Conservation (phyloP, 2,113 vertebrate genomes). For the Gobiocypris rarus region DNA sequence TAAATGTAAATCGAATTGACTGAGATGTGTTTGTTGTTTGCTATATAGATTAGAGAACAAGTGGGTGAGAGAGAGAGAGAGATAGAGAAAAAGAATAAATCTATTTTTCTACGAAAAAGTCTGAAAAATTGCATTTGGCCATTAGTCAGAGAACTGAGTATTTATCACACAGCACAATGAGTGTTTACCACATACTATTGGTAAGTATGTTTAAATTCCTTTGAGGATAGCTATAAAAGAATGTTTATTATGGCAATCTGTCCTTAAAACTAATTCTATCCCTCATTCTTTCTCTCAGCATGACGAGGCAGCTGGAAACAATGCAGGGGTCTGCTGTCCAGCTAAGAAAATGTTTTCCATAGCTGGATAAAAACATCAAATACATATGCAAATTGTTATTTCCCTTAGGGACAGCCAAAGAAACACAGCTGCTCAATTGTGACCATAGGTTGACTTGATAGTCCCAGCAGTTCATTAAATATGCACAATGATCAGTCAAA, state of each 20-base stretch:
- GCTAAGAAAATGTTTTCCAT: constrained; percentile 47
- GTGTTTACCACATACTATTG: not conserved
- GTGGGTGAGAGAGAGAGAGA: not conserved
- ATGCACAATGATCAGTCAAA: not conserved
- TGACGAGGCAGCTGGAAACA: constrained; percentile 40
- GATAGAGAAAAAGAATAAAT: too few species aligned
- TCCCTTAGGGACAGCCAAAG: constrained; percentile 18
- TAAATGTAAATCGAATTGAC: not conserved
- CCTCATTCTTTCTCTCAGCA: constrained; percentile 1
- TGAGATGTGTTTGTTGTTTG: not conserved
- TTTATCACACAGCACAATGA: not conserved
- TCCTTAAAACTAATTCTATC: not conserved
- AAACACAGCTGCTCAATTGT: constrained; percentile 16
- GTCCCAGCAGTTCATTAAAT: constrained; percentile 26
- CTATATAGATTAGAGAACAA: not conserved
- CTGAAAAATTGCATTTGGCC: not conserved
- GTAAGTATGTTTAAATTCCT: constrained; percentile 6
- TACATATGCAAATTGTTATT: constrained; percentile 13
- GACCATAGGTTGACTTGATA: constrained; percentile 9
- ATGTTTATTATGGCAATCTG: constrained; percentile 15
- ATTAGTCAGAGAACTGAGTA: constrained; percentile 7
- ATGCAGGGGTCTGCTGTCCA: constrained; percentile 36
- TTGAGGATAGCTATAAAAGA: not conserved
- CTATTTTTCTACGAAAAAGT: not conserved
- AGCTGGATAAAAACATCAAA: constrained; percentile 37